Evolutionary conservation across 2,888 invertebrate genomes (phyloP), one percentile per base, ranked within the genome.

Genomic region (Ichneumoninae sp.): DNA sequence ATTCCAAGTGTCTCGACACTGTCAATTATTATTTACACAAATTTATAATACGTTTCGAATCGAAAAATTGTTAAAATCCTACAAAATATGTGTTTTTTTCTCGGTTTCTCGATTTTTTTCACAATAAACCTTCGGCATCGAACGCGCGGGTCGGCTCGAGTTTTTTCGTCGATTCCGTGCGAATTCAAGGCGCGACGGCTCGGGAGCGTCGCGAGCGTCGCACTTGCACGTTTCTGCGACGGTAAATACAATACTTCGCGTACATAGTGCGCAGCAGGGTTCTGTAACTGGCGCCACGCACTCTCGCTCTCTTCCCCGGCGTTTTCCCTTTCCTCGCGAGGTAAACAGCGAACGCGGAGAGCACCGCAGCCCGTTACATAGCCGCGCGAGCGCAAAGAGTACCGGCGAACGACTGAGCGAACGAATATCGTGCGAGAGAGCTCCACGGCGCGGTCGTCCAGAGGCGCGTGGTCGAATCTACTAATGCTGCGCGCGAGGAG

Each of bases 401-500:
- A 86, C 84, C 86, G 86, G 86, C 83, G 86, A 81, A 76, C 84
- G 86, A 86, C 86, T 86, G 86, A 86, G 75, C 84, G 80, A 60
- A 72, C 16, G 50, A 47, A 57, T 44, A 50, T 47, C 40, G 57
- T 69, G 60, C 65, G 78, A 71, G 70, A 72, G 68, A 54, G 65
- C 44, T 50, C 30, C 54, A 40, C 57, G 40, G 71, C 60, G 65
- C 65, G 52, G 65, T 52, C 65, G 50, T 57, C 33, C 54, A 33
- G 66, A 66, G 57, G 60, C 82, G 71, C 76, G 82, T 77, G 71
- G 77, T 62, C 71, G 54, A 54, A 60, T n/a, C 82, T 68, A 33
- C 72, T 66, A 36, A 19, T 78, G 47, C 65, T 77, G 72, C 70
- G 52, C 54, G 30, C 78, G 68, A 72, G 30, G 71, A 71, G 69